phyloP scores from a whole-genome alignment of 2,888 invertebrate species.

The Geophilus truncorum region DNA sequence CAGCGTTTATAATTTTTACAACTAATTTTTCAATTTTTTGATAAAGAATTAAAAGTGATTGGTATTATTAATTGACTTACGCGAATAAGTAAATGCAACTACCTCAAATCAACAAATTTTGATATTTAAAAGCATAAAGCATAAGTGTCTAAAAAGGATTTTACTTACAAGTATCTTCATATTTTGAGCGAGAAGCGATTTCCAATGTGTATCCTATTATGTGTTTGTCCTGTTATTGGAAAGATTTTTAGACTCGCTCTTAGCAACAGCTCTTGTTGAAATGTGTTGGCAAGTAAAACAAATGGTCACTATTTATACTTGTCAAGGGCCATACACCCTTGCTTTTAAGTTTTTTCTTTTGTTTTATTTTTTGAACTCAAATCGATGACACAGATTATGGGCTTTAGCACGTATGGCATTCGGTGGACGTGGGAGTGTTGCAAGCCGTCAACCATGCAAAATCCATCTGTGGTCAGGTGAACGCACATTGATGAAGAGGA shows the following conservation, averaged over 20 bases:
- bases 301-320: background rate
- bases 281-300: background rate
- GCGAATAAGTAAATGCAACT: too few relatives aligned
- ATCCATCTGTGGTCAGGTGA: background rate
- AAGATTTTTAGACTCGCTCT: background rate
- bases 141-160: background rate
- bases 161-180: background rate
- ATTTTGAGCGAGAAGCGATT: background rate
- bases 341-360: background rate
- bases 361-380: background rate
- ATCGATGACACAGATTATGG: constrained; percentile 16
- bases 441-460: background rate
- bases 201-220: background rate
- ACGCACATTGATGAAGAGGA: background rate
- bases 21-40: too few relatives aligned
- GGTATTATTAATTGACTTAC: too few relatives aligned
- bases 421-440: background rate
- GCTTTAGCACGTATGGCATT: background rate
- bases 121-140: too few relatives aligned
- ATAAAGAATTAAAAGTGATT: too few relatives aligned
- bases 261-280: background rate
- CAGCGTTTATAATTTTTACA: too few relatives aligned
- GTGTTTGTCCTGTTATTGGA: background rate
- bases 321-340: constrained; percentile 4
- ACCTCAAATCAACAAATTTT: too few relatives aligned